A percentile compares a stretch with the other conserved stretches of the same genome.
Conservation (phyloP, 2,888 invertebrate genomes). For the Plutella xylostella region DNA sequence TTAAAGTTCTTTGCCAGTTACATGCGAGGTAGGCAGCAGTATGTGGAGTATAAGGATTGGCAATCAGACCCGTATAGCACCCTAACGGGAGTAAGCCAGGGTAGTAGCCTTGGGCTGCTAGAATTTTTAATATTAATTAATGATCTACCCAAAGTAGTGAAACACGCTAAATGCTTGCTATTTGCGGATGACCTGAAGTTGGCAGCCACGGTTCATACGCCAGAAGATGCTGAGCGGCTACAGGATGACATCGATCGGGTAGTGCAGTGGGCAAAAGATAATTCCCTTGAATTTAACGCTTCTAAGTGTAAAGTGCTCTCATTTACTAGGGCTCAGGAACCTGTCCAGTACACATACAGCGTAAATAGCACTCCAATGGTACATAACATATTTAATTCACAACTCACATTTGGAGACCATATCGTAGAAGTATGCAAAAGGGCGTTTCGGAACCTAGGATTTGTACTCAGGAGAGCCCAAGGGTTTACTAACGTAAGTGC, state of each 20-base stretch:
- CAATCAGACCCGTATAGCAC: not conserved
- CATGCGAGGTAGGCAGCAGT: not conserved
- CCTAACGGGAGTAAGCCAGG: constrained; percentile 3
- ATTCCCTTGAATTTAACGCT: not conserved
- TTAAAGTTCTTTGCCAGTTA: constrained; percentile 4
- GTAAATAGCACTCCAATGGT: not conserved
- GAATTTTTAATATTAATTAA: constrained; percentile 3
- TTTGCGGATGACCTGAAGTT: constrained; percentile 2
- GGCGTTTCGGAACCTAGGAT: not conserved
- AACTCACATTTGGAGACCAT: not conserved
- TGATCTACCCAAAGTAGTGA: constrained; percentile 1
- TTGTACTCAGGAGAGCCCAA: not conserved
- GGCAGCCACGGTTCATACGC: not conserved
- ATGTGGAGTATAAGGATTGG: not conserved
- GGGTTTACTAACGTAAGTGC: no score
- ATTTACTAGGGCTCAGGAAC: not conserved
- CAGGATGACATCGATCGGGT: not conserved
- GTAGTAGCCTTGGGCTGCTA: not conserved
- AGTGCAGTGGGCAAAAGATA: not conserved
- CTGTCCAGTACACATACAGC: not conserved
- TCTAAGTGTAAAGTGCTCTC: not conserved
- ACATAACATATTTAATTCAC: not conserved
- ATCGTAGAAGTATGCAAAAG: not conserved
- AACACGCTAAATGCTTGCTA: not conserved
- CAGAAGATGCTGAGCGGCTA: not conserved